Base-by-base conservation (phyloP, 2,113 vertebrate genomes). In the Triplophysa tibetana region DNA sequence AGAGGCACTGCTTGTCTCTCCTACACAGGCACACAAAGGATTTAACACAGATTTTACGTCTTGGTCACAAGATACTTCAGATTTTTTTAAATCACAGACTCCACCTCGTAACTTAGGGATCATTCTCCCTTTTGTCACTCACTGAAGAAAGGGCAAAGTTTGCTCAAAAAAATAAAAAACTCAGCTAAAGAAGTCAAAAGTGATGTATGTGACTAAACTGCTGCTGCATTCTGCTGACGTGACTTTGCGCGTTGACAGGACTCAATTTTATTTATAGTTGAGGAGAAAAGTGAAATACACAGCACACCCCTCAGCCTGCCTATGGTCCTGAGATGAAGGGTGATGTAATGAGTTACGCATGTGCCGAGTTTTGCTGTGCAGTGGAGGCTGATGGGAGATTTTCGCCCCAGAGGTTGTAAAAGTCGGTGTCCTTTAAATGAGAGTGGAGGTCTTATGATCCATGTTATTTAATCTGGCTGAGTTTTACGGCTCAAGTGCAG, bases 1-100 rank as follows among this genome's bases (percentile, higher is more conserved):
- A 96, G 88, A 0, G 96, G 95, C 61, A 95, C 89, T 2, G 94
- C 95, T 85, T 96, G 96, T 81, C 92, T 94, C 82, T 97, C 96
- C 96, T 98, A 84, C n/a, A 23, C 13, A 68, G 4, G 17, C 21
- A 29, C 23, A 79, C 21, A 0, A 63, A 13, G 68, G 7, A 3
- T 29, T 48, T 29, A 48, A 9, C 45, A 70, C 1, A 12, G 45
- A 19, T 48, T 52, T 48, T n/a, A 48, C 23, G 43, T 26, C 43
- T 50, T 50, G 45, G 41, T 68, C 43, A 43, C 23, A 1, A 68
- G 7, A 24, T 6, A 68, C n/a, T 43, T 21, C n/a, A 21, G 13
- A 23, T 65, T 41, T 7, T 2, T 16, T 63, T 33, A 33, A 16
- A 33, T 19, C 11, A 43, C 43, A 43, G 41, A 45, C 43, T 12